Base-by-base conservation (phyloP, 2,888 invertebrate genomes). In the Antheraea assamensis region DNA sequence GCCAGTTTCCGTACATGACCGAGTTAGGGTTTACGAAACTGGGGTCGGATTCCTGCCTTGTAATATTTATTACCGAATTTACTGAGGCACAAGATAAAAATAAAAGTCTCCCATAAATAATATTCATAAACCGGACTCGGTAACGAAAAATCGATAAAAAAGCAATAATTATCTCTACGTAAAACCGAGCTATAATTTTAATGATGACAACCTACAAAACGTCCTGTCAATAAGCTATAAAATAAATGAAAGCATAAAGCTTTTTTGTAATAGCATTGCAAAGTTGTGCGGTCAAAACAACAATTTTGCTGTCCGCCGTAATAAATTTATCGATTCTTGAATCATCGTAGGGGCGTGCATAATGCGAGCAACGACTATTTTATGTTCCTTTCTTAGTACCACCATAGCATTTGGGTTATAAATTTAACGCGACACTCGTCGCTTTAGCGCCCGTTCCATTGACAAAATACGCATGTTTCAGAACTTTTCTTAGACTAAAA, bases 261-360 rank as follows among this genome's bases (percentile, higher is more conserved):
- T 83, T 81, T 79, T 77, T 81, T 86, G 86, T 86, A 86, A 88
- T 85, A 84, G 87, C 85, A 84, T 81, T 85, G 85, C 85, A 83
- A 81, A 88, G 87, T 87, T 86, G 89, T 88, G 90, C 89, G 90
- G 90, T 91, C 92, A 91, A 91, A 92, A 91, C 92, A 92, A 92
- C 92, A 94, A 94, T 94, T 93, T 94, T 87, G 92, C 89, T 92
- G 94, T 94, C 94, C 90, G 90, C 87, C 90, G 86, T 86, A 90
- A 88, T 88, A 85, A 90, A 94, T 94, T 94, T 94, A 94, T 93
- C 88, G 89, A 87, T 79, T 79, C 86, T 90, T 87, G 92, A 90
- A 90, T 92, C 92, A 90, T 92, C 90, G 90, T 84, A 89, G 90
- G 92, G 93, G 93, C 94, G 93, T 93, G 90, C 92, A 92, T 93